Evolutionary conservation across 2,888 invertebrate species (phyloP).

Genomic region (Synergus umbraculus): DNA sequence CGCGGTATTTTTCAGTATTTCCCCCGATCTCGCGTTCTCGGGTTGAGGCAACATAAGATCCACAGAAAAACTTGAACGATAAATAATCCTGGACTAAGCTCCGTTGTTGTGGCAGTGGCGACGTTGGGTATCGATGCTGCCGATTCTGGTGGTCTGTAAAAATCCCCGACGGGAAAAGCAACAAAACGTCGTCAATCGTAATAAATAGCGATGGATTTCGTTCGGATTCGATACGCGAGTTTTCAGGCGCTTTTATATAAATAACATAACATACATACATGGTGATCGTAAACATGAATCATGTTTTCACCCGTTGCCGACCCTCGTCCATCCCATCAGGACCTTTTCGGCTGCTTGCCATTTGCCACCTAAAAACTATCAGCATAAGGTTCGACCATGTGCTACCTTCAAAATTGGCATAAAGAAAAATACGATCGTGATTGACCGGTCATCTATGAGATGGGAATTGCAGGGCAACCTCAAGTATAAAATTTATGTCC

Average conservation of each 20-base stretch:
- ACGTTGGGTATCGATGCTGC: not conserved
- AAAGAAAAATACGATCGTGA: not conserved
- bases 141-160: not conserved
- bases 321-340: not conserved
- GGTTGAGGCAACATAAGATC: constrained; percentile 21
- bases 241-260: not conserved
- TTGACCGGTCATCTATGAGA: not conserved
- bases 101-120: constrained; percentile 9
- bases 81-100: constrained; percentile 21
- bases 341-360: not conserved
- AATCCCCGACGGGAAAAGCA: not conserved
- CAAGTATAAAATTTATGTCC: not conserved
- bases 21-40: not conserved
- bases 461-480: not conserved
- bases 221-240: not conserved
- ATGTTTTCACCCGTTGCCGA: not conserved
- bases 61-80: constrained; percentile 21
- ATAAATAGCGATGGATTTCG: constrained; percentile 4
- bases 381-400: constrained; percentile 1
- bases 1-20: constrained; percentile 6
- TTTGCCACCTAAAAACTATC: constrained; percentile 2
- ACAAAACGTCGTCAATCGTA: constrained; percentile 8
- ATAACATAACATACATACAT: not conserved
- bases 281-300: not conserved
- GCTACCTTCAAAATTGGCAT: not conserved